Conservation (phyloP, 2,113 vertebrate genomes). For the Leptocoma aspasia region DNA sequence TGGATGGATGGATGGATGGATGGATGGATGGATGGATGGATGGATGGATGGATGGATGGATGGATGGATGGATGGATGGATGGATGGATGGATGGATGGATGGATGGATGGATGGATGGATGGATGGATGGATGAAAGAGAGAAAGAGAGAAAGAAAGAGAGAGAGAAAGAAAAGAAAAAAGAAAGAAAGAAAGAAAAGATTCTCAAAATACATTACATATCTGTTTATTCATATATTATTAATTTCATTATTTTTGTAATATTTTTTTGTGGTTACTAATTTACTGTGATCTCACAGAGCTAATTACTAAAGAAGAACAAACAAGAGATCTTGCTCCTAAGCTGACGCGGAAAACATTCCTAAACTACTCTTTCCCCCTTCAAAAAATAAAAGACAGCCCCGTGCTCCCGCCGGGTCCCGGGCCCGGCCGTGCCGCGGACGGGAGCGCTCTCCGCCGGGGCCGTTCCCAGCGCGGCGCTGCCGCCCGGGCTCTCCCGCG, state of each 20-base stretch:
- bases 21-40: too few relatives aligned
- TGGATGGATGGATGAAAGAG: not conserved
- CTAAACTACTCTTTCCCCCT: not conserved
- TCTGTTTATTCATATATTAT: not conserved
- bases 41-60: too few relatives aligned
- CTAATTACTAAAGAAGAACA: not conserved
- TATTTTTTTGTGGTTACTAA: not conserved
- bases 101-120: too few relatives aligned
- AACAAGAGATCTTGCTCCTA: not conserved
- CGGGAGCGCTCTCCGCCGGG: not conserved
- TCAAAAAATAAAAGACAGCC: rapidly evolving
- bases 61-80: too few relatives aligned
- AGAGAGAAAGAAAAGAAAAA: not conserved
- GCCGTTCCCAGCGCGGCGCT: not conserved
- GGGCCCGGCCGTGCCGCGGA: not conserved
- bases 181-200: not conserved
- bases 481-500: not conserved
- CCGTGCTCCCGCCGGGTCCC: too few relatives aligned
- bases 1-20: too few relatives aligned
- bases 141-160: not conserved
- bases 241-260: not conserved
- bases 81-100: too few relatives aligned
- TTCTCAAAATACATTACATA: not conserved
- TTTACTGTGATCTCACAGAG: not conserved
- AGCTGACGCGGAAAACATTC: rapidly evolving